Base-by-base conservation (phyloP, 2,113 vertebrate species). In the Dendropsophus ebraccatus region DNA sequence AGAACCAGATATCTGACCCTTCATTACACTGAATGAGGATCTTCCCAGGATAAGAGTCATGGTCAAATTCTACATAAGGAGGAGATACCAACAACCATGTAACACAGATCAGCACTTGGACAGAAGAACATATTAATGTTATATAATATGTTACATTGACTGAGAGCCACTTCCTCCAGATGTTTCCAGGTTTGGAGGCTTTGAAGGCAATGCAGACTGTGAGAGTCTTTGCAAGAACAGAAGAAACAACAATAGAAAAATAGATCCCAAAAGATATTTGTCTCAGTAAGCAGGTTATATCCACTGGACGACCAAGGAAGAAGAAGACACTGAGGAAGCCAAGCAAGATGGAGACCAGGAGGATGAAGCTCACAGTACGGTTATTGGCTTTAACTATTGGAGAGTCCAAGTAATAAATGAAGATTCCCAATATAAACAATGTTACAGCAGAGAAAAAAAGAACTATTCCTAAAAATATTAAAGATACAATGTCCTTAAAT, bases 1-100 rank as follows among this genome's bases (percentile, higher is more conserved):
- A 65, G 28, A 65, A 30, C 12, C 11, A 30, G 28, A 65, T 30
- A 32, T 30, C 62, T 65, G 62, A 65, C 9, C 62, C 62, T 23
- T 65, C 62, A 65, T 65, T 65, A 65, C 62, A 65, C 62, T 65
- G 62, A 32, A 65, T 65, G 62, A 65, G 30, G 28, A 65, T 65
- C 13, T 16, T 30, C 25, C 28, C 28, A 65, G 28, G 25, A 65
- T 65, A 65, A 12, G 25, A 28, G 12, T 5, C 0, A 3, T 9
- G 5, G 13, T 65, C 21, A 28, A 30, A 65, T 23, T 65, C 62
- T 16, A 13, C 9, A 65, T 65, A 65, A 5, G 62, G 62, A 16
- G 62, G 62, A 5, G 11, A 65, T 0, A 65, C 13, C 10, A 23
- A 14, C 62, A 65, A 65, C 62, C 62, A 65, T 6, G 4, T 5